phyloP scores from a whole-genome alignment of 2,888 invertebrate species.

The Sympetrum striolatum region DNA sequence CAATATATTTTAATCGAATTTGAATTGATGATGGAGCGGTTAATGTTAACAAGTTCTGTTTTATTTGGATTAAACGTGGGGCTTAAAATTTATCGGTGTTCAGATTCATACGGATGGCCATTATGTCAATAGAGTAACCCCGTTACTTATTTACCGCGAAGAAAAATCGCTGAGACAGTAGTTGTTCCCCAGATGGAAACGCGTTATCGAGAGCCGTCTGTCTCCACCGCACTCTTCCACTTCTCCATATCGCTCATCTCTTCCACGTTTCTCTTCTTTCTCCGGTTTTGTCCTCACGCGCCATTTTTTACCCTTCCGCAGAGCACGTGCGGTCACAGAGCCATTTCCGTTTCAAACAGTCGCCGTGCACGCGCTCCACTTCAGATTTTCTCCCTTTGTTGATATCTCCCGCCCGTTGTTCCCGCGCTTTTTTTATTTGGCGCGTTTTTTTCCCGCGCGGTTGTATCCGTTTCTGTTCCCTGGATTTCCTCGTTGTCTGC shows the following conservation, averaged over 20 bases:
- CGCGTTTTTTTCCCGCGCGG: background rate
- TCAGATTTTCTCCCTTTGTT: background rate
- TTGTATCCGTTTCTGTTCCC: background rate
- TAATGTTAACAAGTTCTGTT: too few relatives aligned
- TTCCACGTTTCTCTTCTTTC: too few relatives aligned
- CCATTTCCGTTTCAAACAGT: background rate
- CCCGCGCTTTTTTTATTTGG: background rate
- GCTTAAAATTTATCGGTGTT: too few relatives aligned
- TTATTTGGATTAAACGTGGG: too few relatives aligned
- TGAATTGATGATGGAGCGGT: too few relatives aligned
- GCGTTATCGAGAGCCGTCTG: background rate
- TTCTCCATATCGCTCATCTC: background rate
- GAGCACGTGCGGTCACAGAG: background rate
- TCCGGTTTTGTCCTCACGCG: background rate
- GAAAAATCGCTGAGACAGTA: too few relatives aligned
- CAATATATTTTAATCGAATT: too few relatives aligned
- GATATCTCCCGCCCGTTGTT: background rate
- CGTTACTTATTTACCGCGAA: too few relatives aligned
- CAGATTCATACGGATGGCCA: too few relatives aligned
- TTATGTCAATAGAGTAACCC: too few relatives aligned
- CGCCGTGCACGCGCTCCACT: background rate
- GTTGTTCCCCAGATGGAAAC: too few relatives aligned
- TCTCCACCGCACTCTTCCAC: background rate
- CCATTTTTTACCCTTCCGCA: background rate
- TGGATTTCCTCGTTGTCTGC: background rate